A percentile compares a stretch with the other conserved stretches of the same genome.
Evolutionary conservation across 2,888 invertebrate species (phyloP).

Genomic region (Andrena minutula): DNA sequence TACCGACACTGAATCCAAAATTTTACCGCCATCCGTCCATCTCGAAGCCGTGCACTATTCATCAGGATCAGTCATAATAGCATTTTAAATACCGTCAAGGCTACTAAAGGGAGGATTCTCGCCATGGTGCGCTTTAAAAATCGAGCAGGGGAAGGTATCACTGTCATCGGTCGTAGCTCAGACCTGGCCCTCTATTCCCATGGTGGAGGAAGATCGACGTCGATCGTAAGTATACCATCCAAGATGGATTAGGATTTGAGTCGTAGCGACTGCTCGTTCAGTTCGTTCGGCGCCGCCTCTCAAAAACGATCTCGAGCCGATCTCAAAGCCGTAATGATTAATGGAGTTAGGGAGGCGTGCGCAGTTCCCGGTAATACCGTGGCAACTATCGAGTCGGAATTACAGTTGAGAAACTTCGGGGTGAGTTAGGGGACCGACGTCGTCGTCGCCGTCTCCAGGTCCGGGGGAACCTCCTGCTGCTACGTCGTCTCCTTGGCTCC

Average conservation of each 20-base stretch:
- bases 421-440: slow-evolving; percentile 66
- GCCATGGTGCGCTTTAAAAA: neutral
- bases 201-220: slow-evolving; percentile 32
- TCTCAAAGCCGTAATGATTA: slow-evolving; percentile 74
- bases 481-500: slow-evolving; percentile 59
- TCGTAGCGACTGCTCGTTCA: slow-evolving; percentile 42
- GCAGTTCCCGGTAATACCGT: slow-evolving; percentile 70
- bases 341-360: slow-evolving; percentile 74
- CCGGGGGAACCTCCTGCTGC: slow-evolving; percentile 32
- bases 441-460: slow-evolving; percentile 53
- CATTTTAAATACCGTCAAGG: neutral
- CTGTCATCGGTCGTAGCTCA: slow-evolving; percentile 22
- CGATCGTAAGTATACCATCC: slow-evolving; percentile 45
- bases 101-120: neutral
- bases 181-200: slow-evolving; percentile 12
- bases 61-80: neutral
- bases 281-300: slow-evolving; percentile 53
- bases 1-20: neutral
- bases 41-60: neutral
- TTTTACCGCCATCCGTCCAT: neutral
- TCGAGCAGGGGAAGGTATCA: neutral
- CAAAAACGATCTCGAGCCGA: slow-evolving; percentile 74
- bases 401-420: slow-evolving; percentile 78
- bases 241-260: slow-evolving; percentile 66
- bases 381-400: slow-evolving; percentile 78